phyloP scores from a whole-genome alignment of 2,113 vertebrate species.

The Cephalophus harveyi region DNA sequence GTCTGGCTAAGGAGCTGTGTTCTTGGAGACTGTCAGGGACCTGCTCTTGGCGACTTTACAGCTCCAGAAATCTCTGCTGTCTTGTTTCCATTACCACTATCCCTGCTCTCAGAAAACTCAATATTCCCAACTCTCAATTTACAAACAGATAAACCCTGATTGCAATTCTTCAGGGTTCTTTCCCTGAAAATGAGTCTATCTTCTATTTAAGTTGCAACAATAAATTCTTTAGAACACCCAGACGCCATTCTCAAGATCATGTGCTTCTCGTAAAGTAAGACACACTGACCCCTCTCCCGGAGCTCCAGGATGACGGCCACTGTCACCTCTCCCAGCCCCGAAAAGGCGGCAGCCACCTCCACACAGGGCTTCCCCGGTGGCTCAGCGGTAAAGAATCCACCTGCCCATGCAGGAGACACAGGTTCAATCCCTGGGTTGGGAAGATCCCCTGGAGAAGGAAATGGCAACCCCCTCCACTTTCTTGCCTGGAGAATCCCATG shows the following conservation, averaged over 20 bases:
- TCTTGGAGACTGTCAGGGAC: not conserved
- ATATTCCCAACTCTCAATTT: not conserved
- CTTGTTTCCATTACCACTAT: not conserved
- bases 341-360: not conserved
- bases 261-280: not conserved
- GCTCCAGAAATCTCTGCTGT: not conserved
- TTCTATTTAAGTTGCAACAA: not conserved
- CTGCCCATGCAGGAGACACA: not conserved
- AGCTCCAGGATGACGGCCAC: not conserved
- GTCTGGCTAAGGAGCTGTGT: accelerated
- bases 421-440: not conserved
- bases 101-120: not conserved
- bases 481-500: not conserved
- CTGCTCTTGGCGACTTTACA: not conserved
- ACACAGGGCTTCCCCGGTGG: not conserved
- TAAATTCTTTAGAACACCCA: not conserved
- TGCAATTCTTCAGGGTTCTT: not conserved
- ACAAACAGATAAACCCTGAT: not conserved
- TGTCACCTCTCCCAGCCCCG: not conserved
- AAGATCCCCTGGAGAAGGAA: not conserved
- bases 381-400: not conserved
- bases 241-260: not conserved
- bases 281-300: not conserved
- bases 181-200: not conserved
- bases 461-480: not conserved